Conservation (phyloP, 2,113 vertebrate genomes). For the Poecilia latipinna region DNA sequence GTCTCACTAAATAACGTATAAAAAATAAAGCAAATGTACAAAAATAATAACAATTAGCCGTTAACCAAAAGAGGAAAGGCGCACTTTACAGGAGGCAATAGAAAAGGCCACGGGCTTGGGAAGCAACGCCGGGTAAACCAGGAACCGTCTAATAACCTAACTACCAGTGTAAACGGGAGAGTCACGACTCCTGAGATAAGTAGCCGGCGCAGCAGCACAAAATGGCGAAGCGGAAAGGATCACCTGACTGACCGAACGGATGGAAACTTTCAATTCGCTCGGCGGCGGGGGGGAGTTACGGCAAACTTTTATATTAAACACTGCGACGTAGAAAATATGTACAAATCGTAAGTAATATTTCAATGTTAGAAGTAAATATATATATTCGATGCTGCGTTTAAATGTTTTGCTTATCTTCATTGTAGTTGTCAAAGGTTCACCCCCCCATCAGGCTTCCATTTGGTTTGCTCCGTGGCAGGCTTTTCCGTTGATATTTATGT, state of each 20-base stretch:
- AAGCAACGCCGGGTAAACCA: neutral
- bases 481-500: slow-evolving; percentile 54
- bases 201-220: slow-evolving; percentile 78
- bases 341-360: accelerated
- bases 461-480: slow-evolving; percentile 76
- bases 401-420: neutral
- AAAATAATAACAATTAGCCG: slow-evolving; percentile 45
- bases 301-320: neutral
- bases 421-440: slow-evolving; percentile 39
- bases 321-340: neutral
- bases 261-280: slow-evolving; percentile 33
- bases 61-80: slow-evolving; percentile 17
- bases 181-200: slow-evolving; percentile 79
- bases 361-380: accelerated
- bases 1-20: slow-evolving; percentile 49
- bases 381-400: neutral
- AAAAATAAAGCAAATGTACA: slow-evolving; percentile 63
- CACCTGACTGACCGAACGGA: slow-evolving; percentile 74
- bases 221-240: slow-evolving; percentile 82
- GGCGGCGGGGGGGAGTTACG: slow-evolving; percentile 30
- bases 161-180: slow-evolving; percentile 52
- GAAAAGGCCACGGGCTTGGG: slow-evolving; percentile 51
- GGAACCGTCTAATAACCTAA: slow-evolving; percentile 29
- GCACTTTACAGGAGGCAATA: slow-evolving; percentile 28
- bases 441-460: slow-evolving; percentile 40